Conservation (phyloP, 2,797 vertebrate genomes). For the Sphenodon punctatus region DNA sequence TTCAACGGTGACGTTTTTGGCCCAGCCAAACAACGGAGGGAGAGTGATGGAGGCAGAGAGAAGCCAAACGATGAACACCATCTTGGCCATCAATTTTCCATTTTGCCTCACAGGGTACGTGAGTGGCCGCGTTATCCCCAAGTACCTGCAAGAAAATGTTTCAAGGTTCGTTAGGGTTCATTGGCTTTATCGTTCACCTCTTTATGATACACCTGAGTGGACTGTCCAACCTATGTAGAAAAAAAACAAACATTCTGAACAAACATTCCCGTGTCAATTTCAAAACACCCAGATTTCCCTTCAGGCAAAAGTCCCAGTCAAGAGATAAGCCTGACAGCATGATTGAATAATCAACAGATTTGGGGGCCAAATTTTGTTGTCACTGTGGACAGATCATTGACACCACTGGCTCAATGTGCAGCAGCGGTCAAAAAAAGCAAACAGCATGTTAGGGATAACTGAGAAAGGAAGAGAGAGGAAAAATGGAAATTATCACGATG, state of each 20-base stretch:
- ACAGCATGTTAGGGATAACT: too few species aligned
- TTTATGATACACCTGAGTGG: background rate
- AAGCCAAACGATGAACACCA: constrained; percentile 78
- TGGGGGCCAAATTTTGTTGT: background rate
- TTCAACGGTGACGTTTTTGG: constrained; percentile 74
- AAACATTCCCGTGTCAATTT: rapidly evolving
- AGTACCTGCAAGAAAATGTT: constrained; percentile 58
- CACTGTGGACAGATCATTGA: too few species aligned
- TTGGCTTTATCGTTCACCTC: background rate
- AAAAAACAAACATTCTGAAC: rapidly evolving
- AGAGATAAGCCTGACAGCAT: background rate
- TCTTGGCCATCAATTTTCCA: constrained; percentile 79
- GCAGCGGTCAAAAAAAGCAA: too few species aligned
- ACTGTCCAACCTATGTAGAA: background rate
- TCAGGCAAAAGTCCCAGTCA: background rate
- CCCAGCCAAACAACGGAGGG: constrained; percentile 77
- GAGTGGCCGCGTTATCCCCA: constrained; percentile 75
- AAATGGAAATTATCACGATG: too few species aligned
- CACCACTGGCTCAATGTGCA: too few species aligned
- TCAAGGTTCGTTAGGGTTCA: background rate
- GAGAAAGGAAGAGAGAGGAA: too few species aligned
- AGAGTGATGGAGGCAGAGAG: constrained; percentile 78
- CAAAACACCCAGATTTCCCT: rapidly evolving
- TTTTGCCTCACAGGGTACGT: constrained; percentile 76
- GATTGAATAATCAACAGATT: background rate